These are phyloP conservation scores for Priocnemis perturbator DNA, from an alignment of 2,888 invertebrate species.

Conservation along the genomic window DNA sequence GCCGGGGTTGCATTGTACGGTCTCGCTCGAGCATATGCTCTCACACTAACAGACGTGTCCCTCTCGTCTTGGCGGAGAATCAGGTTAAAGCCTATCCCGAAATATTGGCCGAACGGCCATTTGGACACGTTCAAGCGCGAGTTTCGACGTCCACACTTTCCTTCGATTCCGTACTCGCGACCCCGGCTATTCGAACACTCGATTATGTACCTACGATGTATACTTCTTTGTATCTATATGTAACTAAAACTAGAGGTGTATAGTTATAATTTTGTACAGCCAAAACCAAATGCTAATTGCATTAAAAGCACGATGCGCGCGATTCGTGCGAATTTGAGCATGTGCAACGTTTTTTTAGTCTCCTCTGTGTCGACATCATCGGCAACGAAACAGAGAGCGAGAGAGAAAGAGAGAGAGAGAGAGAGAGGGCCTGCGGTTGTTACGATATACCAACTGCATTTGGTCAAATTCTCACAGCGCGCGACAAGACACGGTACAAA, in stretches of 20 bases:
- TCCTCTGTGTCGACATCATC: neutral
- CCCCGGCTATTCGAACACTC: slow-evolving; percentile 18
- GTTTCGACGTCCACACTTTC: too few relatives aligned
- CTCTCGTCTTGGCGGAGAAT: too few relatives aligned
- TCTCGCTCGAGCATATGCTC: neutral
- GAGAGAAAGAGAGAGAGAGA: neutral
- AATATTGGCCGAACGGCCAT: too few relatives aligned
- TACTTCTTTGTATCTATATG: slow-evolving; percentile 60
- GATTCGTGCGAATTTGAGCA: slow-evolving; percentile 42
- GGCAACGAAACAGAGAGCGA: neutral
- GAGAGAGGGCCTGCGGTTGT: neutral
- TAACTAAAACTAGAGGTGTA: slow-evolving; percentile 52
- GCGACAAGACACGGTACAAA: slow-evolving; percentile 72
- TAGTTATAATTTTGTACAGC: slow-evolving; percentile 63
- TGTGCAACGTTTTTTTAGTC: slow-evolving; percentile 5
- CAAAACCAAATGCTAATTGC: slow-evolving; percentile 32
- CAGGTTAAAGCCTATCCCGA: too few relatives aligned
- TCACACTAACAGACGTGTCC: too few relatives aligned
- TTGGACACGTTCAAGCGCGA: too few relatives aligned
- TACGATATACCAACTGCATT: slow-evolving; percentile 13
- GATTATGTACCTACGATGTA: slow-evolving; percentile 36
- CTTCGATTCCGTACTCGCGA: too few relatives aligned
- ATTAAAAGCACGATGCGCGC: slow-evolving; percentile 35
- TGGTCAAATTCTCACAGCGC: slow-evolving; percentile 49
- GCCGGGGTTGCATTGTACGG: neutral